Percentiles rank a stretch among this genome's conserved stretches.
Evolutionary conservation across 2,113 vertebrate genomes (phyloP).

Genomic region (Gadus macrocephalus): DNA sequence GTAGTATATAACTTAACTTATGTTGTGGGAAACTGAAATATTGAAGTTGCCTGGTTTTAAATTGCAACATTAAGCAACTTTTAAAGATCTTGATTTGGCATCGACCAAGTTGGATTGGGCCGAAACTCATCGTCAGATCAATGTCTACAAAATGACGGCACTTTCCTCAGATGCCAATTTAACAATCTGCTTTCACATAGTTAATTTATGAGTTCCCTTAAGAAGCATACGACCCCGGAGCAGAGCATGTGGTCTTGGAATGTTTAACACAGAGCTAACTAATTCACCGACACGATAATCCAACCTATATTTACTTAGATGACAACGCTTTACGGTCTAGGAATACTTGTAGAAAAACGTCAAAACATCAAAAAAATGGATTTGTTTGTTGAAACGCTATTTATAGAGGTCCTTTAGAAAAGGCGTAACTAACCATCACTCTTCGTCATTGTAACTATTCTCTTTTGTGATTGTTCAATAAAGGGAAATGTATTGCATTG

Average conservation of each 20-base stretch:
- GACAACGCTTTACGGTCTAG: not conserved
- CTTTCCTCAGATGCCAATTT: not conserved
- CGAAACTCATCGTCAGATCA: too few relatives aligned
- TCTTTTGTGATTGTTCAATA: conserved; percentile 48
- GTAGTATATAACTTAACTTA: too few relatives aligned
- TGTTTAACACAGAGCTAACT: not conserved
- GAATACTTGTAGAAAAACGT: not conserved
- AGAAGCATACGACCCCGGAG: not conserved
- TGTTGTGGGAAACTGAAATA: not conserved
- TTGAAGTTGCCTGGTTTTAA: not conserved
- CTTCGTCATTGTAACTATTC: conserved; percentile 31
- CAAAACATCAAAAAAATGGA: not conserved
- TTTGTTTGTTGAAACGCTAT: conserved; percentile 9
- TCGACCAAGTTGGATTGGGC: not conserved
- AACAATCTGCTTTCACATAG: not conserved
- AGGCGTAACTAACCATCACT: conserved; percentile 2
- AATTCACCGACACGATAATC: not conserved
- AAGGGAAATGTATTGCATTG: conserved; percentile 21
- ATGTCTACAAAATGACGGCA: not conserved
- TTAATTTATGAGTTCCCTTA: not conserved
- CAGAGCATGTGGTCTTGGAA: conserved; percentile 17
- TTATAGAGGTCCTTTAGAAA: conserved; percentile 25
- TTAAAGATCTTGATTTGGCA: not conserved
- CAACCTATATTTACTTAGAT: conserved; percentile 6
- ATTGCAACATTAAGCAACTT: not conserved